These are phyloP conservation scores for Melinaea menophilus DNA, from an alignment of 2,888 invertebrate genomes.

Conservation along the genomic window DNA sequence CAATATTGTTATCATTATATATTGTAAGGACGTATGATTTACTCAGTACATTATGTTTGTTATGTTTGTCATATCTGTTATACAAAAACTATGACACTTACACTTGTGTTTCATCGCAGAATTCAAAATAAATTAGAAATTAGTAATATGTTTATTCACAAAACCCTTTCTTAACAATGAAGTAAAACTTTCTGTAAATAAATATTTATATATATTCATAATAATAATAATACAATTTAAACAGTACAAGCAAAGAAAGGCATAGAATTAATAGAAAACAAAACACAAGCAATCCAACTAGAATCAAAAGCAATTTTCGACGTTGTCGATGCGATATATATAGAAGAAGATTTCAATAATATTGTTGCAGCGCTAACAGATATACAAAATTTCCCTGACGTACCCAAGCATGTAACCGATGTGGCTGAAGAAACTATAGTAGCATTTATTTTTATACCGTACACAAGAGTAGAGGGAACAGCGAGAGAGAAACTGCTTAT, in stretches of 20 bases:
- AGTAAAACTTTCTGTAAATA: too few species aligned
- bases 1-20: too few species aligned
- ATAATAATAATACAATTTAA: not conserved
- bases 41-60: too few species aligned
- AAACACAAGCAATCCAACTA: not conserved
- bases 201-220: too few species aligned
- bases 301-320: conserved; percentile 29
- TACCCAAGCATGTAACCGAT: conserved; percentile 1
- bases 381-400: conserved; percentile 16
- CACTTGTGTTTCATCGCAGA: too few species aligned
- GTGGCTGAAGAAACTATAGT: conserved; percentile 13
- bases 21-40: too few species aligned
- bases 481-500: conserved; percentile 17
- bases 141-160: too few species aligned
- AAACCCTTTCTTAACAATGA: too few species aligned
- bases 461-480: conserved; percentile 20
- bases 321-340: conserved; percentile 24
- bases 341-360: conserved; percentile 9
- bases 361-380: conserved; percentile 17
- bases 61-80: too few species aligned
- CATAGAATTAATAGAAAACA: conserved; percentile 1
- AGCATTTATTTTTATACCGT: conserved; percentile 17
- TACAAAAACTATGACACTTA: too few species aligned
- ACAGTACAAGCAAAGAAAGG: conserved; percentile 17
- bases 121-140: too few species aligned